Conservation (phyloP, 2,888 invertebrate species). For the Mythimna pallens region DNA sequence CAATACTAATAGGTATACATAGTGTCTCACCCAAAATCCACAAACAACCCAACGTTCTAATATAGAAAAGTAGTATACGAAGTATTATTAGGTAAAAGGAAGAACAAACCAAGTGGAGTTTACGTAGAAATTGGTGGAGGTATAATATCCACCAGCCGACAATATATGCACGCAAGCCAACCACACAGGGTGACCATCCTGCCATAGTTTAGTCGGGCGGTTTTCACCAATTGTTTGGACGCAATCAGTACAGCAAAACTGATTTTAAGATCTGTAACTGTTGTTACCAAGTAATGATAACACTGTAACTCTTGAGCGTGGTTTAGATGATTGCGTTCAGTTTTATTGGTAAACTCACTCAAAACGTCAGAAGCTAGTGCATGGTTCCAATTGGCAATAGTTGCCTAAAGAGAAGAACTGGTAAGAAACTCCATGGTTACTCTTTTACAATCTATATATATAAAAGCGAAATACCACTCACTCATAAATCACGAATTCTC, state of each 20-base stretch:
- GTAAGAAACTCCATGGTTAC: too few relatives aligned
- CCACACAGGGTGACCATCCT: slow-evolving; percentile 52
- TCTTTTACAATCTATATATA: too few relatives aligned
- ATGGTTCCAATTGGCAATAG: too few relatives aligned
- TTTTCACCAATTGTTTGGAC: background rate
- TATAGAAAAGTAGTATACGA: slow-evolving; percentile 5
- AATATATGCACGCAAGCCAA: slow-evolving; percentile 48
- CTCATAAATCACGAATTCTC: too few relatives aligned
- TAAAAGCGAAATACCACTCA: too few relatives aligned
- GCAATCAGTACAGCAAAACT: background rate
- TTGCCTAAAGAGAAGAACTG: too few relatives aligned
- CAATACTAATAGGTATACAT: background rate
- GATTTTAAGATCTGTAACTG: background rate
- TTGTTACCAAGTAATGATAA: too few relatives aligned
- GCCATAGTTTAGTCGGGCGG: background rate
- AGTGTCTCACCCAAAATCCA: background rate
- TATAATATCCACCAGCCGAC: slow-evolving; percentile 49
- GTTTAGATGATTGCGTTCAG: too few relatives aligned
- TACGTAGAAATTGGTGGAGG: slow-evolving; percentile 41
- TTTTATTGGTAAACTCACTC: too few relatives aligned
- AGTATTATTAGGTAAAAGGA: slow-evolving; percentile 28
- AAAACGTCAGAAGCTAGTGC: too few relatives aligned
- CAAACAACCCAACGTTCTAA: background rate
- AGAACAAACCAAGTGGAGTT: slow-evolving; percentile 31
- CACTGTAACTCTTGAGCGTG: too few relatives aligned